Evolutionary conservation across 2,797 vertebrate genomes (phyloP).

Genomic region (Eremophila alpestris): DNA sequence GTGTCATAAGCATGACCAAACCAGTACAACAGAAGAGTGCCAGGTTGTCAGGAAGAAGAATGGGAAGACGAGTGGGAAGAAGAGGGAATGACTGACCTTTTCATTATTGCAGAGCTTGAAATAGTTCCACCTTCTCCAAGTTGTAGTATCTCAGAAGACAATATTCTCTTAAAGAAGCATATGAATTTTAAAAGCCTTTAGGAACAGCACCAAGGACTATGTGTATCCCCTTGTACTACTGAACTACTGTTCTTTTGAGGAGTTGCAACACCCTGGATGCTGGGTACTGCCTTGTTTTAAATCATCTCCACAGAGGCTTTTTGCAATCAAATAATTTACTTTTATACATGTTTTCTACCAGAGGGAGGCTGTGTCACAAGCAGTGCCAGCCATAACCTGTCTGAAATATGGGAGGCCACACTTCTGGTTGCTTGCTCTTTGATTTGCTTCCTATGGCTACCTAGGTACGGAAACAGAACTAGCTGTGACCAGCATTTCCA

Average conservation of each 20-base stretch:
- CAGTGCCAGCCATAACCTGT: background rate
- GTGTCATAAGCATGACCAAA: background rate
- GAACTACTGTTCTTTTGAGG: background rate
- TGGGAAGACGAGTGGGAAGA: background rate
- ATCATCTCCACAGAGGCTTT: background rate
- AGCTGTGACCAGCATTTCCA: constrained; percentile 35
- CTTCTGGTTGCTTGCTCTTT: background rate
- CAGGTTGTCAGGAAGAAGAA: background rate
- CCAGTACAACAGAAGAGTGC: background rate
- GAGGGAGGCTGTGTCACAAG: background rate
- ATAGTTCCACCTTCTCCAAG: background rate
- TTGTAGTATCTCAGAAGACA: background rate
- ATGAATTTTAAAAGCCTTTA: background rate
- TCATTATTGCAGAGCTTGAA: background rate
- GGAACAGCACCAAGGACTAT: background rate
- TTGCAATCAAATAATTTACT: background rate
- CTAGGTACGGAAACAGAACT: constrained; percentile 22
- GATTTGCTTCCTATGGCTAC: constrained; percentile 25
- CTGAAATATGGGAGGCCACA: background rate
- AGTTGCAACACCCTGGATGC: background rate
- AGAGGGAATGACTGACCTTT: background rate
- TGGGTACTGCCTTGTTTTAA: background rate
- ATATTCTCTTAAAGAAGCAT: background rate
- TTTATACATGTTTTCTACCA: background rate
- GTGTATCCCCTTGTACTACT: background rate